phyloP scores from a whole-genome alignment of 2,888 invertebrate species.

The Fragum sueziense region DNA sequence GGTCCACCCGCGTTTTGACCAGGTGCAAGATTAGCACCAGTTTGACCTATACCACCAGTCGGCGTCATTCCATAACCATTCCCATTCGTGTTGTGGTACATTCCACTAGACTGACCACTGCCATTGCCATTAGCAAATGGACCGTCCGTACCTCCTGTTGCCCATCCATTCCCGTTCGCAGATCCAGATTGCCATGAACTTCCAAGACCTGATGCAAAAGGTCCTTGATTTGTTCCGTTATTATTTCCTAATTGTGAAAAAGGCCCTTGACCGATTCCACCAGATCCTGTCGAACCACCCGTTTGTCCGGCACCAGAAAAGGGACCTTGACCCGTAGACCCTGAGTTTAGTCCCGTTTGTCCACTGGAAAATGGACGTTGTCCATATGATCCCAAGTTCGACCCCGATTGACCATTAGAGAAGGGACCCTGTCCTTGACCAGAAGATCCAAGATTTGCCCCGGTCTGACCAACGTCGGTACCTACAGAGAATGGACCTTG shows the following conservation, averaged over 20 bases:
- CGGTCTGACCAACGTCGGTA: neutral
- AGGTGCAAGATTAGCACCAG: constrained; percentile 18
- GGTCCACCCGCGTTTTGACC: constrained; percentile 19
- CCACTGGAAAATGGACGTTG: neutral
- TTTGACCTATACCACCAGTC: constrained; percentile 25
- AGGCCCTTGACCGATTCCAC: constrained; percentile 1
- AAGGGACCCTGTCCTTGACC: constrained; percentile 2
- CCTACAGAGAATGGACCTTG: neutral
- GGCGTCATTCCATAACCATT: constrained; percentile 33
- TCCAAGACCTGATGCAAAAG: constrained; percentile 39
- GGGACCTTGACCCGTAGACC: neutral
- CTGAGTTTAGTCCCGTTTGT: neutral
- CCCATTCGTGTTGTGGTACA: constrained; percentile 33
- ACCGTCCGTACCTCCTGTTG: constrained; percentile 38
- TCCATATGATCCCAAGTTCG: no score
- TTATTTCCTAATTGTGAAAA: constrained; percentile 16
- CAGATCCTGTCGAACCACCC: neutral
- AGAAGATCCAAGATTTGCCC: neutral
- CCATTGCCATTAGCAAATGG: constrained; percentile 48
- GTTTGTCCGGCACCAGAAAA: neutral
- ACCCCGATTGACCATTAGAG: neutral
- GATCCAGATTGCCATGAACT: constrained; percentile 39
- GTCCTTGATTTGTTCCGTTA: constrained; percentile 20
- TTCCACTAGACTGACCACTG: constrained; percentile 40
- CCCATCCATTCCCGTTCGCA: constrained; percentile 39